These are phyloP conservation scores for Varecia variegata DNA, from an alignment of 2,797 vertebrate genomes.

Conservation along the genomic window DNA sequence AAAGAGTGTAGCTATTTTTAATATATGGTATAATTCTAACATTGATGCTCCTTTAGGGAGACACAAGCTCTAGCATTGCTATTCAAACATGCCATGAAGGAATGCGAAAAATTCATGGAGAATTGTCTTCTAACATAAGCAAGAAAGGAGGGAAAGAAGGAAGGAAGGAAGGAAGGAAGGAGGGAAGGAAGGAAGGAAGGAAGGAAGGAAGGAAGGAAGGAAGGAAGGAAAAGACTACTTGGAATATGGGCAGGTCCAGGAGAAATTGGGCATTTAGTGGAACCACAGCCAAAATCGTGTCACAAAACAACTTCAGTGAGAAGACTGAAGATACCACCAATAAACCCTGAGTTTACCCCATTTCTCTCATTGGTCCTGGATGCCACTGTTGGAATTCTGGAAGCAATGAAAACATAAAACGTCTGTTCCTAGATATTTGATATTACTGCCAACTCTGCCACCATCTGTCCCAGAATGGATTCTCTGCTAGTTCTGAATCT, in stretches of 20 bases:
- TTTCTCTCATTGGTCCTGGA: background rate
- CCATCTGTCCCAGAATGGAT: background rate
- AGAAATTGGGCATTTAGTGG: background rate
- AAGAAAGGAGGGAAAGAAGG: background rate
- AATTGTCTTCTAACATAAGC: background rate
- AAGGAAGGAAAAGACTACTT: background rate
- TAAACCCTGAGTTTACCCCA: background rate
- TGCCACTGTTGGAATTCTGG: background rate
- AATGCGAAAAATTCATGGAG: background rate
- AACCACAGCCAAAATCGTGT: background rate
- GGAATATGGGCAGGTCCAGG: background rate
- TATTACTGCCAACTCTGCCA: background rate
- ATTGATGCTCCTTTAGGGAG: background rate
- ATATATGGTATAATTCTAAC: background rate
- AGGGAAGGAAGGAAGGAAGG: rapidly evolving
- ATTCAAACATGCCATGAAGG: background rate
- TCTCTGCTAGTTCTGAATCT: background rate
- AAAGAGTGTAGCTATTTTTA: background rate
- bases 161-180: background rate
- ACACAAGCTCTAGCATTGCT: background rate
- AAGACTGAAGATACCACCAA: background rate
- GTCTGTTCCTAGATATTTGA: background rate
- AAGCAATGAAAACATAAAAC: background rate
- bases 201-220: background rate
- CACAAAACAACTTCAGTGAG: background rate